These are phyloP conservation scores for Exephanes ischioxanthus DNA, from an alignment of 2,888 invertebrate genomes.

Conservation along the genomic window DNA sequence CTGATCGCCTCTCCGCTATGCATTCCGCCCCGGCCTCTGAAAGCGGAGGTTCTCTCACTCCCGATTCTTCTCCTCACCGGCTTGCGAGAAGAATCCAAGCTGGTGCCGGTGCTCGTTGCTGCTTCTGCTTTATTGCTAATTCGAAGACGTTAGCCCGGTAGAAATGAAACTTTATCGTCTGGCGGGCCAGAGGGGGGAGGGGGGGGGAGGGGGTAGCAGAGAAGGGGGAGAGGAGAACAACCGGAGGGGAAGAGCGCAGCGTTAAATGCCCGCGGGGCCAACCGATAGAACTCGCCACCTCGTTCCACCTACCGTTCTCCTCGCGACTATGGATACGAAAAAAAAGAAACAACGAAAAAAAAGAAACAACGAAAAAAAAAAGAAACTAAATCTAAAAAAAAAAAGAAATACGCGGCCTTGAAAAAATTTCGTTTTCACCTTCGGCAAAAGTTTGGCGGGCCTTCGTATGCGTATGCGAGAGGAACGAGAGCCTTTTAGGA, in stretches of 20 bases:
- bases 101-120: slow-evolving; percentile 38
- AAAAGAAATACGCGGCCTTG: slow-evolving; percentile 35
- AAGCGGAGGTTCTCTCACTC: slow-evolving; percentile 41
- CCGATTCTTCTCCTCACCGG: slow-evolving; percentile 28
- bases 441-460: slow-evolving; percentile 34
- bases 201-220: slow-evolving; percentile 29
- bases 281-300: slow-evolving; percentile 66
- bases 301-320: slow-evolving; percentile 46
- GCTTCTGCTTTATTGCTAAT: slow-evolving; percentile 83
- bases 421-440: slow-evolving; percentile 55
- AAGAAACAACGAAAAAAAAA: too few relatives aligned
- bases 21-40: slow-evolving; percentile 58
- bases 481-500: slow-evolving; percentile 27
- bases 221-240: neutral
- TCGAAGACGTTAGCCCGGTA: slow-evolving; percentile 81
- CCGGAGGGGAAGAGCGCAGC: slow-evolving; percentile 22
- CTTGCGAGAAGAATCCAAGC: slow-evolving; percentile 49
- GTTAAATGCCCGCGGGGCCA: slow-evolving; percentile 60
- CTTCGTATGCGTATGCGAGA: slow-evolving; percentile 5
- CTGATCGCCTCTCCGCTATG: slow-evolving; percentile 62
- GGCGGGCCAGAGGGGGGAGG: slow-evolving; percentile 66
- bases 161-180: slow-evolving; percentile 82
- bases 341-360: neutral
- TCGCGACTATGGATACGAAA: neutral
- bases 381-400: neutral